Base-by-base conservation (phyloP, 1,140 invertebrate species). In the Elysia chlorotica region DNA sequence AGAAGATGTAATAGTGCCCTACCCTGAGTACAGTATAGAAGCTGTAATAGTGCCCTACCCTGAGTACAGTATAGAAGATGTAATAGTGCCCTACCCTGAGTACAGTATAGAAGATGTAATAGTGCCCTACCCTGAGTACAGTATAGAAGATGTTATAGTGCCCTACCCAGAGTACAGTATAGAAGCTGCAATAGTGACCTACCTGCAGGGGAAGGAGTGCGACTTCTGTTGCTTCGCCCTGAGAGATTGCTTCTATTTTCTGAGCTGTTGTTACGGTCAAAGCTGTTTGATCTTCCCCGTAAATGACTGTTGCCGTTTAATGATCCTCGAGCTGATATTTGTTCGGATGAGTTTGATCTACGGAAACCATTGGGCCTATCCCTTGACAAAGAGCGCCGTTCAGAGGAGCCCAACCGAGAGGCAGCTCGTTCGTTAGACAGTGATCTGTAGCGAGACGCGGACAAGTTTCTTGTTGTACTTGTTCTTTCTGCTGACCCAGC, bases 201-300 rank as follows among this genome's bases (percentile, higher is more conserved):
- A 79, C 80, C 79, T 75, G 78, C 74, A 31, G 77, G 80, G 10
- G 81, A 81, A 1, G 83, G 83, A 19, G 83, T 81, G 17, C 81
- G 62, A 76, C 82, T 84, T 48, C 57, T 74, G 3, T 59, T 65
- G 2, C 77, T 79, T 21, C 71, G 71, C 30, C 74, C 73, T 72
- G 77, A 79, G 1, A 79, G 53, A 19, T 66, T 61, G 66, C 78
- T 78, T 74, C 76, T 67, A 54, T 79, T 78, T n/a, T 59, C 63
- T 25, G 73, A 57, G 21, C 19, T 61, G 59, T 69, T 69, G 59
- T 69, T 69, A 2, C 67, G 67, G 17, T 71, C 69, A 36, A 48
- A 71, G 37, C 57, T 62, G 31, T 28, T 71, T 35, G 69, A 71
- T 30, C 69, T 38, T 30, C 2, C 59, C 69, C 69, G 31, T 14